Evolutionary conservation across 2,113 vertebrate genomes (phyloP), one percentile per base, ranked within the genome.

Genomic region (Gavialis gangeticus): DNA sequence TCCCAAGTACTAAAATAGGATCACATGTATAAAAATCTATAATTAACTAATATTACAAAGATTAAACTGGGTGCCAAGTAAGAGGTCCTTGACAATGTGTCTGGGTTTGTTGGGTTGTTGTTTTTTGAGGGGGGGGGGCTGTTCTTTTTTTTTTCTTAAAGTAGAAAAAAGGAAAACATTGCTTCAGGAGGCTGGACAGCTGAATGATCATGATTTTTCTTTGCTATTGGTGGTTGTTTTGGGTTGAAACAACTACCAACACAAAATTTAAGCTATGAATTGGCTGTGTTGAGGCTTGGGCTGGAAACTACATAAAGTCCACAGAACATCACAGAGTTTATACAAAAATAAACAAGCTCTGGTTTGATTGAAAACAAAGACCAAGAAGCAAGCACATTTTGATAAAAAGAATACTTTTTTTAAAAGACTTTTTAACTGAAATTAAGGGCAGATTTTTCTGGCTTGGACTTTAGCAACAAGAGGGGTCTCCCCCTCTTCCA

Each of bases 241-340:
- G 84, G 21, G 55, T 88, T 71, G 81, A 76, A 10, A 80, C n/a
- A 88, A 87, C 62, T 54, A 4, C 1, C 6, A 77, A 75, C 12
- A 1, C 5, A 75, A 57, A 57, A 78, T 80, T 2, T 25, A 87
- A 22, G 30, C 76, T 56, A 82, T 69, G 10, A 4, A 37, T 34
- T 4, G 82, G 0, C 1, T 76, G 1, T 7, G 0, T 10, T 5
- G 10, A n/a, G 30, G 17, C 11, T 67, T 30, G 17, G n/a, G 9
- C 19, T 67, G 66, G 28, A 67, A 67, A 67, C 30, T 17, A 67
- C 30, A 3, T 3, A 79, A 82, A 90, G 81, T n/a, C 15, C 54
- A 28, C 7, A 16, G 5, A 37, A 81, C 9, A n/a, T 15, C 13
- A 66, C n/a, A 28, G 8, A 67, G 30, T 67, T 67, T 67, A 30